Evolutionary conservation across 2,113 vertebrate species (phyloP).

Genomic region (Anolis sagrei): DNA sequence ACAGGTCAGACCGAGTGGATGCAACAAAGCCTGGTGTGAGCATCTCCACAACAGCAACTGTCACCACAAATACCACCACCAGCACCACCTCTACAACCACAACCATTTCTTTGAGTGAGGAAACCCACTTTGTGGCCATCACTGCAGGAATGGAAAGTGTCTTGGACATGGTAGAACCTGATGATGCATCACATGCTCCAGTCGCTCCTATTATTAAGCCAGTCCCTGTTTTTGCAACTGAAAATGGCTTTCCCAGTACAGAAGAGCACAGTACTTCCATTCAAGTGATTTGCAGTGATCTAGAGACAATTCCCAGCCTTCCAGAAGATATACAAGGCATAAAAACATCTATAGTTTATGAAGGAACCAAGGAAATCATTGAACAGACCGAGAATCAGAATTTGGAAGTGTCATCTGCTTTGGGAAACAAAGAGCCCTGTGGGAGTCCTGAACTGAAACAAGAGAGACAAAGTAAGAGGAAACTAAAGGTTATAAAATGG

Average conservation of each 20-base stretch:
- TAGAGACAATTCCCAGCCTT: neutral
- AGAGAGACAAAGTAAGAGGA: conserved; percentile 48
- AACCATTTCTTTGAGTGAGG: neutral
- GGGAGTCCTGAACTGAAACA: neutral
- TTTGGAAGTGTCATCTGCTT: conserved; percentile 21
- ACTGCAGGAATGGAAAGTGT: conserved; percentile 14
- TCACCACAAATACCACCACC: rapidly evolving
- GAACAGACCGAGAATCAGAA: neutral
- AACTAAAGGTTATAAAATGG: conserved; percentile 3
- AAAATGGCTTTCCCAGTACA: neutral
- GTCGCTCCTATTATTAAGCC: conserved; percentile 6
- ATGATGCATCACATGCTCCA: neutral
- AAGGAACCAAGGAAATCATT: neutral
- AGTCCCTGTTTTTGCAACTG: rapidly evolving
- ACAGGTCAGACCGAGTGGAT: conserved; percentile 45
- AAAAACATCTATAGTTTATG: neutral
- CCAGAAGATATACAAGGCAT: neutral
- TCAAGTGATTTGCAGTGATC: neutral
- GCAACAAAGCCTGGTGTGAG: neutral
- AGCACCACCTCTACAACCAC: rapidly evolving
- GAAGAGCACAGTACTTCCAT: neutral
- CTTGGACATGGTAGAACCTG: neutral
- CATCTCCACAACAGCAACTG: neutral
- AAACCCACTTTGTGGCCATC: neutral
- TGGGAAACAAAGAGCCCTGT: neutral